Percentiles rank a stretch among this genome's conserved stretches.
These are phyloP conservation scores for Bothrops jararaca DNA, from an alignment of 2,113 vertebrate species.

Conservation along the genomic window DNA sequence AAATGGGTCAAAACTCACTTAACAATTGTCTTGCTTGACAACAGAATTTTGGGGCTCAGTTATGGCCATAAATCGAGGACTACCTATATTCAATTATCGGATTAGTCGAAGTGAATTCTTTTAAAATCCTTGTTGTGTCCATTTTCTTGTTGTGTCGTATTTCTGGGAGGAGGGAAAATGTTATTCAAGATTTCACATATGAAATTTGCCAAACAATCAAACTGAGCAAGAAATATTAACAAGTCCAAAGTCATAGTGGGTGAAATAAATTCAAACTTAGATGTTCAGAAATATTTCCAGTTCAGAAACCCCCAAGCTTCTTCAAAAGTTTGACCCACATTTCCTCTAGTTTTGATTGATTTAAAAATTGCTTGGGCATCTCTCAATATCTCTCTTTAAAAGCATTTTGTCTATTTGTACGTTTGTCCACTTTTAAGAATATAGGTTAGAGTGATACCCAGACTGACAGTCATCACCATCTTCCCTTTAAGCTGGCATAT, in stretches of 20 bases:
- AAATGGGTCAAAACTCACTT: neutral
- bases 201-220: neutral
- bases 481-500: neutral
- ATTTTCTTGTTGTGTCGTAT: neutral
- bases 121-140: neutral
- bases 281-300: neutral
- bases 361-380: neutral
- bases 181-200: neutral
- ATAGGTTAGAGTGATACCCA: neutral
- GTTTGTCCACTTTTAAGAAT: neutral
- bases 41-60: neutral
- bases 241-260: neutral
- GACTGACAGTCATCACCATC: neutral
- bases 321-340: neutral
- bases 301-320: neutral
- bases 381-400: neutral
- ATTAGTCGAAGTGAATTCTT: neutral
- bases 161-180: neutral
- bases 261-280: neutral
- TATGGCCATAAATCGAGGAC: neutral
- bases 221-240: neutral
- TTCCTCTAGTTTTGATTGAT: neutral
- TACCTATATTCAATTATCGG: neutral
- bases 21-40: neutral
- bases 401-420: neutral